Evolutionary conservation across 2,113 vertebrate genomes (phyloP).

Genomic region (Vulpes ferrilata): DNA sequence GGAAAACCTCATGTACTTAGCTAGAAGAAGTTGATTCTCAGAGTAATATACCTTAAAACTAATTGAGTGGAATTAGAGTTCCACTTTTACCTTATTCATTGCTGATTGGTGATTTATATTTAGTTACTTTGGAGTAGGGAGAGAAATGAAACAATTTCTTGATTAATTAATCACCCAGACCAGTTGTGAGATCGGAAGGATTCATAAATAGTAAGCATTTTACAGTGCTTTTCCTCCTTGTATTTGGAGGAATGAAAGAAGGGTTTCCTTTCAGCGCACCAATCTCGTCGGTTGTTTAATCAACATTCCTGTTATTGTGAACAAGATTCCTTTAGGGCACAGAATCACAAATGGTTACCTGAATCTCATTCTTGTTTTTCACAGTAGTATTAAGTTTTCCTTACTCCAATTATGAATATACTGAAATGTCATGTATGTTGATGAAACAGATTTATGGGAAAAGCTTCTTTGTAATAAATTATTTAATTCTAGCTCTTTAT

Average conservation of each 20-base stretch:
- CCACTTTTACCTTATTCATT: slow-evolving; percentile 56
- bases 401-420: background rate
- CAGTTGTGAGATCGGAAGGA: slow-evolving; percentile 2
- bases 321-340: slow-evolving; percentile 55
- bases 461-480: slow-evolving; percentile 75
- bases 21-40: slow-evolving; percentile 25
- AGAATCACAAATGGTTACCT: slow-evolving; percentile 50
- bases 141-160: background rate
- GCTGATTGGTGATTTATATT: slow-evolving; percentile 67
- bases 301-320: slow-evolving; percentile 65
- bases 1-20: background rate
- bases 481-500: slow-evolving; percentile 56
- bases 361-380: slow-evolving; percentile 61
- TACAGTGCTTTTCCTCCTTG: slow-evolving; percentile 10
- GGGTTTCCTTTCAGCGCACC: background rate
- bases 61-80: slow-evolving; percentile 54
- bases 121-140: slow-evolving; percentile 59
- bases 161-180: background rate
- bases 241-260: slow-evolving; percentile 51
- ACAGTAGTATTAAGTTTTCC: slow-evolving; percentile 53
- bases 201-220: background rate
- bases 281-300: slow-evolving; percentile 12
- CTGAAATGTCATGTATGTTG: slow-evolving; percentile 57
- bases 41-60: slow-evolving; percentile 37
- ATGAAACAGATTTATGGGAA: slow-evolving; percentile 57